Conservation (phyloP, 1,140 invertebrate genomes). For the Pomacea maculata region DNA sequence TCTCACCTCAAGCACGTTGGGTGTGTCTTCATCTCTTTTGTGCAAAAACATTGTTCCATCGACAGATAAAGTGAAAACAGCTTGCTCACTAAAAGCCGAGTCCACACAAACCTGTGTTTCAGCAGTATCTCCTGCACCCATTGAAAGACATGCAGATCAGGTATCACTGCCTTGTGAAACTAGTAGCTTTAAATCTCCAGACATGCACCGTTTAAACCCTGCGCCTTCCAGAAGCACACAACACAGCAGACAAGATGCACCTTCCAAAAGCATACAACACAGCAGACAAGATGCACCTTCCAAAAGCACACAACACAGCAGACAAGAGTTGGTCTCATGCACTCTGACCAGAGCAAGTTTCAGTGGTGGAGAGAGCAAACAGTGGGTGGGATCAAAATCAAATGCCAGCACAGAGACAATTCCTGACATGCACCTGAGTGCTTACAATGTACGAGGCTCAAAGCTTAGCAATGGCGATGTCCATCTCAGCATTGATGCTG, state of each 20-base stretch:
- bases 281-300: too few relatives aligned
- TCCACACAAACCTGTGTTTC: neutral
- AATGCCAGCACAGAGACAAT: too few relatives aligned
- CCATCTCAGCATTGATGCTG: constrained; percentile 11
- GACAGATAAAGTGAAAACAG: neutral
- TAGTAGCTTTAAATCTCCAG: too few relatives aligned
- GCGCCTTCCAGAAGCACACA: neutral
- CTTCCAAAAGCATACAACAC: neutral
- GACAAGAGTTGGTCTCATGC: neutral
- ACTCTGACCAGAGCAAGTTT: neutral
- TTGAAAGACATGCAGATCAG: neutral
- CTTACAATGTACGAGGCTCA: neutral
- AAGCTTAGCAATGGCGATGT: neutral
- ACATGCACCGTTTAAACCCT: neutral
- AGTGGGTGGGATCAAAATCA: neutral
- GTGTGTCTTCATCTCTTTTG: neutral
- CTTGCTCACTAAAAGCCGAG: neutral
- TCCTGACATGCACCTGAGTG: neutral
- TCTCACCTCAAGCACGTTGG: neutral
- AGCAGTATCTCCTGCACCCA: neutral
- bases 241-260: neutral
- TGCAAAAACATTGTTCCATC: neutral
- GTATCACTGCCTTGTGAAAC: too few relatives aligned
- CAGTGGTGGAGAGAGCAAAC: neutral
- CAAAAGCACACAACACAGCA: neutral